Percentiles rank a stretch among this genome's conserved stretches.
phyloP scores from a whole-genome alignment of 1,140 invertebrate species.

The Phthorimaea operculella region DNA sequence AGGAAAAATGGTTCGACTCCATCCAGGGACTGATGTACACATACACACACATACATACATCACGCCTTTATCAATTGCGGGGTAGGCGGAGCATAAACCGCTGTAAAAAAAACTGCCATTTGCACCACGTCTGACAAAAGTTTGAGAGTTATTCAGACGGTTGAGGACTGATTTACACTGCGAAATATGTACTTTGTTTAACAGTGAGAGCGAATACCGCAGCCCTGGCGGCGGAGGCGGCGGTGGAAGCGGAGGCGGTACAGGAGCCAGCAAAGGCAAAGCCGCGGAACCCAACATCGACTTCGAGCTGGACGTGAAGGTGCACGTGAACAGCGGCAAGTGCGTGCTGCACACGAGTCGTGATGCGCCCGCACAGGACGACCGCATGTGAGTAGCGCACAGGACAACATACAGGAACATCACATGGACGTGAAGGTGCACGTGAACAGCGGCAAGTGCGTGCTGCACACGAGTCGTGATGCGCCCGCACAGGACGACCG shows the following conservation, averaged over 20 bases:
- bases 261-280: constrained; percentile 62
- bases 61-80: too few species aligned
- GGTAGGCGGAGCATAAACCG: too few species aligned
- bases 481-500: constrained; percentile 73
- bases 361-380: constrained; percentile 73
- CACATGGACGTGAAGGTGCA: constrained; percentile 97
- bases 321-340: constrained; percentile 96
- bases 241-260: neutral
- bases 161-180: too few species aligned
- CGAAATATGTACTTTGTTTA: too few species aligned
- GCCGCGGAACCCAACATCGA: constrained; percentile 93
- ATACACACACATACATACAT: too few species aligned
- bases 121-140: too few species aligned
- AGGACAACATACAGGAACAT: too few species aligned
- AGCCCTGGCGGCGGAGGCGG: neutral
- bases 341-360: constrained; percentile 97
- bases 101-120: too few species aligned
- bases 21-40: too few species aligned
- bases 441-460: constrained; percentile 97
- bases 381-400: constrained; percentile 50
- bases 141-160: too few species aligned
- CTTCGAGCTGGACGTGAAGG: constrained; percentile 96
- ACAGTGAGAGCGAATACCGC: neutral
- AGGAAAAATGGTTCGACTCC: too few species aligned
- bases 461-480: constrained; percentile 91